Evolutionary conservation across 2,113 vertebrate genomes (phyloP).

Genomic region (Camelus bactrianus): DNA sequence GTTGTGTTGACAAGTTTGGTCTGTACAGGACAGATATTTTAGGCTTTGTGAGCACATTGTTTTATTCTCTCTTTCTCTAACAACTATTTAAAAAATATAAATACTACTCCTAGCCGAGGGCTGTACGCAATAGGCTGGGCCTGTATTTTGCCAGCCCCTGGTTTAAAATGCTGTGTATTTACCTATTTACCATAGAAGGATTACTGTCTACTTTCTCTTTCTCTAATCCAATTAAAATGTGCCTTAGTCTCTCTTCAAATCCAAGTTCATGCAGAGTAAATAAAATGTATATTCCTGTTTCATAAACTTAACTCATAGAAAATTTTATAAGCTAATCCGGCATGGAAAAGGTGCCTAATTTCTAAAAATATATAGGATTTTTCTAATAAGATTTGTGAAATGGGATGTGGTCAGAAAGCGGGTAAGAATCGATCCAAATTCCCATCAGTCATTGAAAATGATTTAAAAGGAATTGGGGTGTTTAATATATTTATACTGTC

Average conservation of each 20-base stretch:
- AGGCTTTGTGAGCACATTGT: background rate
- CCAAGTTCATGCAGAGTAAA: background rate
- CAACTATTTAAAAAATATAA: background rate
- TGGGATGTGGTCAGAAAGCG: background rate
- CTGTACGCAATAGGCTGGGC: background rate
- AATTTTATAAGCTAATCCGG: background rate
- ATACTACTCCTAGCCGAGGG: background rate
- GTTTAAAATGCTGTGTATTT: constrained; percentile 5
- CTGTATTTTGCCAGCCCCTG: background rate
- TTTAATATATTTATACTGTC: background rate
- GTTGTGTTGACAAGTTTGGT: background rate
- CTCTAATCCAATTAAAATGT: constrained; percentile 9
- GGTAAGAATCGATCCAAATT: background rate
- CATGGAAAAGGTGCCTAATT: background rate
- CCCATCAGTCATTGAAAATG: background rate
- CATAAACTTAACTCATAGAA: constrained; percentile 23
- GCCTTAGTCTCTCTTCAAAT: background rate
- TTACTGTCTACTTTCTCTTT: constrained; percentile 44
- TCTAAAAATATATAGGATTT: background rate
- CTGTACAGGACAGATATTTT: background rate
- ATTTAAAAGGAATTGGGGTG: background rate
- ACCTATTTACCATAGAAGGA: background rate
- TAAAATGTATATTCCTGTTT: background rate
- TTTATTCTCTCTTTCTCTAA: background rate
- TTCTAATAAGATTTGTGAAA: background rate